Base-by-base conservation (phyloP, 2,797 vertebrate genomes). In the Coilia nasus region DNA sequence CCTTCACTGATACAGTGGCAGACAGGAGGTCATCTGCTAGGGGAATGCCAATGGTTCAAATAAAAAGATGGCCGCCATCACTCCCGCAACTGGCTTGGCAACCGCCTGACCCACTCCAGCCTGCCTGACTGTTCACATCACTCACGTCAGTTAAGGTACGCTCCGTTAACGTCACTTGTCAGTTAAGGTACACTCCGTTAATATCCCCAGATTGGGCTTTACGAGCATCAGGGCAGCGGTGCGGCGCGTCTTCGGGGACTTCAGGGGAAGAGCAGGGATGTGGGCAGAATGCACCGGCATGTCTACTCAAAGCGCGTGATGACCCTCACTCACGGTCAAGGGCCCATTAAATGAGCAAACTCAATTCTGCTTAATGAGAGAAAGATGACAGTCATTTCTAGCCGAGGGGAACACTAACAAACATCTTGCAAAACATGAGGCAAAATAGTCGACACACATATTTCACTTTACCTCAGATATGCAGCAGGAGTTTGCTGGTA, bases 301-400 rank as follows among this genome's bases (percentile, higher is more conserved):
- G 31, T 44, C 35, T 41, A 78, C 71, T 78, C 17, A 41, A 78
- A 78, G 71, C 71, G 35, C 71, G 35, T 78, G 71, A 78, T 44
- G 71, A 78, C 31, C 71, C 35, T 78, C 19, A 31, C 31, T 19
- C 31, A 78, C 71, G 31, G 71, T n/a, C 31, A 78, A 78, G 50
- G 71, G 71, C 17, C 19, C 17, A 78, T 84, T 83, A 54, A 87
- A 82, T 44, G 82, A 85, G 83, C 62, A 88, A 91, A 93, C 86
- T 91, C 11, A 88, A 92, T 93, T 91, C 25, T 64, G 44, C 44
- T 86, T 89, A 91, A 94, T 90, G 82, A 92, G 87, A 87, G 44
- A 86, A 60, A 92, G 82, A 84, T 93, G 92, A 92, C 59, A 88
- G 83, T 83, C 60, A 91, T 91, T 88, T 88, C 11, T 0, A 21